Base-by-base conservation (phyloP, 2,888 invertebrate genomes). In the Ferdinandea cuprea region DNA sequence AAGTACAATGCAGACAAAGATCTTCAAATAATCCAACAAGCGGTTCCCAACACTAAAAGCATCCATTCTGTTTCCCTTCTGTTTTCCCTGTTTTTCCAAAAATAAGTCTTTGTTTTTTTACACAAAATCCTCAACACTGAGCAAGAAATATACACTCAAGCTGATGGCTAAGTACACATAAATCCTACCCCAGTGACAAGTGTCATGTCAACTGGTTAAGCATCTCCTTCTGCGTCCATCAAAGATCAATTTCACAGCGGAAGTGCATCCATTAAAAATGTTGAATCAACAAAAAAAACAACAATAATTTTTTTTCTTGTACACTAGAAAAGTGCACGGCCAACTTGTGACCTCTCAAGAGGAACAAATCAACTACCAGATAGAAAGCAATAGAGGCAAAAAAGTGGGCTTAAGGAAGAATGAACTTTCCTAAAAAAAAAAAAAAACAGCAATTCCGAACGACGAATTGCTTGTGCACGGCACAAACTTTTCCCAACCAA, bases 201-300 rank as follows among this genome's bases (percentile, higher is more conserved):
- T 61, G 74, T 80, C 48, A 69, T 61, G 74, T 80, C 48, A 69
- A 58, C 50, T 56, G 58, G 58, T 76, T 80, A 71, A 80, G 58
- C 56, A 56, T 65, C 68, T 59, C 32, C 61, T 74, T 80, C 37
- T 28, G 28, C 68, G 68, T 59, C 58, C 65, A 71, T 71, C 76
- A 76, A 54, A 69, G 52, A 81, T 71, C 80, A 76, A 81, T 81
- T 71, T 76, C 58, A 54, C 37, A 65, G 44, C 69, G 63, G 28
- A 69, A 80, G 68, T 63, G 56, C 65, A 69, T 76, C 71, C 59
- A 76, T 81, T 81, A 59, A 69, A 76, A 58, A 63, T 74, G 80
- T 58, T 76, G 52, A 65, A 15, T 71, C 69, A 76, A 76, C 63
- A 63, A 52, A 46, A 73, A 59, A 71, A 25, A 56, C 19, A 52